A percentile compares a stretch with the other conserved stretches of the same genome.
Conservation (phyloP, 1,140 invertebrate genomes). For the Theocolax elegans region DNA sequence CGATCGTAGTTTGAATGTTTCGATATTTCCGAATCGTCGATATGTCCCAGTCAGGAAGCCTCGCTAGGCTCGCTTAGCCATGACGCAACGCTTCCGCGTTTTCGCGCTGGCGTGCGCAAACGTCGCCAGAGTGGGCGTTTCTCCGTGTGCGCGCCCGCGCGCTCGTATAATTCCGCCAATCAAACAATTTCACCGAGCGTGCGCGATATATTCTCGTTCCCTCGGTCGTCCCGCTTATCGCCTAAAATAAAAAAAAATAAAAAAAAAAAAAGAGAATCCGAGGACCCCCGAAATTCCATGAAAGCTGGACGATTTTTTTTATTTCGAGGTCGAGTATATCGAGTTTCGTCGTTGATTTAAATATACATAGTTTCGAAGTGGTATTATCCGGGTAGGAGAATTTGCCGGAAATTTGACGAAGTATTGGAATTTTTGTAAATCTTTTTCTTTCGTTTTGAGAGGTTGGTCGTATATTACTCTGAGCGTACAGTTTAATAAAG, state of each 20-base stretch:
- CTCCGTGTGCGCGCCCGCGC: neutral
- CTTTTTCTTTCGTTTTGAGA: neutral
- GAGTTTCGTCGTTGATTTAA: neutral
- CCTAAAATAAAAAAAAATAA: neutral
- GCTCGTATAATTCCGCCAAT: slow-evolving; percentile 28
- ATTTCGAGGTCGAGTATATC: slow-evolving; percentile 4
- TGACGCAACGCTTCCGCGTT: slow-evolving; percentile 10
- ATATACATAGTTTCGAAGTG: slow-evolving; percentile 2
- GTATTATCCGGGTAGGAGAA: neutral
- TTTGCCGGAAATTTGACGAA: neutral
- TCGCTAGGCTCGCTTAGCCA: neutral
- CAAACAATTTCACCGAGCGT: slow-evolving; percentile 26
- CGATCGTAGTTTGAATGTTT: slow-evolving; percentile 1
- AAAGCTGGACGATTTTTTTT: neutral
- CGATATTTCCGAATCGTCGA: slow-evolving; percentile 29
- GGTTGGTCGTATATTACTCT: too few species aligned
- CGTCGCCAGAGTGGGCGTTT: slow-evolving; percentile 23
- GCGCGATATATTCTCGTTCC: neutral
- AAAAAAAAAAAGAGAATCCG: neutral
- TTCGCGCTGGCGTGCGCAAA: neutral
- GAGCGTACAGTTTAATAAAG: too few species aligned
- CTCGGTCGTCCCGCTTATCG: neutral
- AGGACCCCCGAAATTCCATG: neutral
- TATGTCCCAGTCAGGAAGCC: neutral
- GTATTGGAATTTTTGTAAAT: neutral